phyloP scores from a whole-genome alignment of 2,888 invertebrate genomes.

The Lysandra coridon region DNA sequence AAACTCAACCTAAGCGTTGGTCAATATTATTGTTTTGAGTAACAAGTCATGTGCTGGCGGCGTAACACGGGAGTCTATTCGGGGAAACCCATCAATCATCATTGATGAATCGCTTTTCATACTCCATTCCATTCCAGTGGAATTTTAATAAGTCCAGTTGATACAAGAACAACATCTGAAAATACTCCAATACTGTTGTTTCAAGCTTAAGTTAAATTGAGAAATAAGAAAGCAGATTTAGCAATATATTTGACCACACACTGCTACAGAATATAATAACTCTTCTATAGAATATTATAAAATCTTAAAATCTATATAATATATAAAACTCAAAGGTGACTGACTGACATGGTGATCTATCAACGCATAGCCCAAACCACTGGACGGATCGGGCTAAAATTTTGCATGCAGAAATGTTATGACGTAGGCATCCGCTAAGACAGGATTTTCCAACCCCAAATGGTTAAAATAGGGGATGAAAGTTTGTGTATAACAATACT shows the following conservation, averaged over 20 bases:
- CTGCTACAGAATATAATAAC: background rate
- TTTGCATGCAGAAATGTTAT: no score
- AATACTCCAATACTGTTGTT: background rate
- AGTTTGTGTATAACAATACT: no score
- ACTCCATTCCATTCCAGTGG: conserved; percentile 26
- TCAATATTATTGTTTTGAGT: conserved; percentile 44
- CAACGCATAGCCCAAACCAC: no score
- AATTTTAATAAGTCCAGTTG: conserved; percentile 31
- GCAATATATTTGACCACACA: background rate
- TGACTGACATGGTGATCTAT: no score
- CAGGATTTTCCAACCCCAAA: no score
- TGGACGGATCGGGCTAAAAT: no score
- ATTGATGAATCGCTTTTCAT: conserved; percentile 36
- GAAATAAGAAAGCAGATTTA: background rate
- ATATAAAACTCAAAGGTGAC: no score
- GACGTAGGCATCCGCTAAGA: no score
- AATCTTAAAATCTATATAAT: no score
- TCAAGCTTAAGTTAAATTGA: background rate
- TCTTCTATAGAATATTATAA: background rate
- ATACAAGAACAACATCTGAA: background rate
- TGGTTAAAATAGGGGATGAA: no score
- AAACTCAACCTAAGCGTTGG: background rate
- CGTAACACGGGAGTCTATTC: conserved; percentile 51
- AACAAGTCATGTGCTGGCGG: conserved; percentile 49
- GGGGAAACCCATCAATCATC: conserved; percentile 53